Evolutionary conservation across 2,888 invertebrate species (phyloP).

Genomic region (Pseudanteris insignis): DNA sequence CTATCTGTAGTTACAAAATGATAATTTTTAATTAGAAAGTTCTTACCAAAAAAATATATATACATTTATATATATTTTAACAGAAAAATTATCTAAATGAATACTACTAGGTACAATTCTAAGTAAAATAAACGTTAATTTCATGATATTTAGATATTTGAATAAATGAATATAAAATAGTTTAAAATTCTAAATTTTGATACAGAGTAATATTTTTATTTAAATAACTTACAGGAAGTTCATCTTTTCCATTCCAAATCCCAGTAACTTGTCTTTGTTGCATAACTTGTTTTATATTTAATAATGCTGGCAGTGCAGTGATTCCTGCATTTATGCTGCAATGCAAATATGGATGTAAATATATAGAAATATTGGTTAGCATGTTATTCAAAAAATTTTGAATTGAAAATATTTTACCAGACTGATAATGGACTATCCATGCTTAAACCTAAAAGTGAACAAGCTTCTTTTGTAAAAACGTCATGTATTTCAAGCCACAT

Average conservation of each 20-base stretch:
- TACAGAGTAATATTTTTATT: too few relatives aligned
- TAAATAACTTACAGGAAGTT: slow-evolving; percentile 81
- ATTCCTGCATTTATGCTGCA: slow-evolving; percentile 90
- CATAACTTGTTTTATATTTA: slow-evolving; percentile 94
- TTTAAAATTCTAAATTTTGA: too few relatives aligned
- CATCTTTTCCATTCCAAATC: slow-evolving; percentile 95
- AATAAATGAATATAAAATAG: too few relatives aligned
- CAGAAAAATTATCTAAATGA: too few relatives aligned
- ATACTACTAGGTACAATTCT: too few relatives aligned
- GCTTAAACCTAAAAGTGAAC: slow-evolving; percentile 87
- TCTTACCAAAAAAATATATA: too few relatives aligned
- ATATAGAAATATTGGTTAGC: background rate
- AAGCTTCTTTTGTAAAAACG: slow-evolving; percentile 91
- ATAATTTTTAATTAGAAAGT: too few relatives aligned
- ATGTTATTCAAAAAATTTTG: background rate
- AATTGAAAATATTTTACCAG: slow-evolving; percentile 69
- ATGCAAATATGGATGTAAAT: slow-evolving; percentile 8
- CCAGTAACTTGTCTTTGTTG: slow-evolving; percentile 87
- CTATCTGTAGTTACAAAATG: slow-evolving; percentile 88
- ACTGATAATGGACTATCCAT: slow-evolving; percentile 91
- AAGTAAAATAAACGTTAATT: too few relatives aligned
- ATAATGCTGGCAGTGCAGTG: slow-evolving; percentile 90
- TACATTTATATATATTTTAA: too few relatives aligned
- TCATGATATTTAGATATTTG: too few relatives aligned
- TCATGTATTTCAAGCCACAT: slow-evolving; percentile 85